Evolutionary conservation across 2,888 invertebrate species (phyloP).

Genomic region (Xanthorhoe designata): DNA sequence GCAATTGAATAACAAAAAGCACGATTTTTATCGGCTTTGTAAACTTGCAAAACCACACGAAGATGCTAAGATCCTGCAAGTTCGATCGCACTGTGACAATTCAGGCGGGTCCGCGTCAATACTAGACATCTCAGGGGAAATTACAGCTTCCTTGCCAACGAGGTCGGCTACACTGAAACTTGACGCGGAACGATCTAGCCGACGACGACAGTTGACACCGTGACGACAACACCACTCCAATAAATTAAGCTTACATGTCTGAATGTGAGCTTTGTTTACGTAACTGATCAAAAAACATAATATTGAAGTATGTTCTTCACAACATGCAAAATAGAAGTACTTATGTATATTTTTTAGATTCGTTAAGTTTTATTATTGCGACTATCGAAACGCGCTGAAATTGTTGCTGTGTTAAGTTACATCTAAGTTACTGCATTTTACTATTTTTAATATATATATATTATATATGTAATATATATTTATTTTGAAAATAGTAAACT

Average conservation of each 20-base stretch:
- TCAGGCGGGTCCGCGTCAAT: conserved; percentile 62
- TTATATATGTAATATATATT: no score
- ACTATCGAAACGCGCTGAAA: no score
- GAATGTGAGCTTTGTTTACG: not conserved
- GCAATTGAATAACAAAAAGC: not conserved
- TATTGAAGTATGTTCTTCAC: no score
- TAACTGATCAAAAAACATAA: no score
- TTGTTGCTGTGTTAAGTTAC: no score
- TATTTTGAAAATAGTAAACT: no score
- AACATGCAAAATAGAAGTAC: no score
- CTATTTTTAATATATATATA: no score
- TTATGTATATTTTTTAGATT: no score
- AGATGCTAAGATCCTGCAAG: not conserved
- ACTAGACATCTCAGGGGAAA: conserved; percentile 66
- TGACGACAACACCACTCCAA: conserved; percentile 4
- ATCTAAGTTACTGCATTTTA: no score
- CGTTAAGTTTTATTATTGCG: no score
- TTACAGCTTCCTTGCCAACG: conserved; percentile 58
- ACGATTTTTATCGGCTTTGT: not conserved
- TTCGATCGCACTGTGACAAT: conserved; percentile 46
- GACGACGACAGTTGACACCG: conserved; percentile 26
- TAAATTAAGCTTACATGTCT: not conserved
- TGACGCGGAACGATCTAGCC: conserved; percentile 32
- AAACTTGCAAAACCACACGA: not conserved
- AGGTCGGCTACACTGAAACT: conserved; percentile 43